Conservation (phyloP, 2,888 invertebrate species). For the Perizoma flavofasciatum region DNA sequence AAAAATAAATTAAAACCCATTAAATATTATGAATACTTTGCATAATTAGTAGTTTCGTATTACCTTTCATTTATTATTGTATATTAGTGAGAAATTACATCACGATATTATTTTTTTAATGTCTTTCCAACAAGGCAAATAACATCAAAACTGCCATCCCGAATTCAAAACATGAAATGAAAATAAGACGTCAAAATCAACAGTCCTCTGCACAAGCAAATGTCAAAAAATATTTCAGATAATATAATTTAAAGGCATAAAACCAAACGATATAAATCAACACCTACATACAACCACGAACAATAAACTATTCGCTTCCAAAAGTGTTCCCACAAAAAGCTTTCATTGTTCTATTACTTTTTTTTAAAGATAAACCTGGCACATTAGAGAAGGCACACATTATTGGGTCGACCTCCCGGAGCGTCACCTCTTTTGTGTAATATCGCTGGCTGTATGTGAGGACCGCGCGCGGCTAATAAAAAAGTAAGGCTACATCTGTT, state of each 20-base stretch:
- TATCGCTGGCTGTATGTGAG: slow-evolving; percentile 16
- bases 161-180: not conserved
- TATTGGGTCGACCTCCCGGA: slow-evolving; percentile 44
- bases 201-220: slow-evolving; percentile 6
- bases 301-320: slow-evolving; percentile 33
- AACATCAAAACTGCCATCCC: not conserved
- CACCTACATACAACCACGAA: slow-evolving; percentile 39
- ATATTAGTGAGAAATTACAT: too few species aligned
- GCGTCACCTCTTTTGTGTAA: slow-evolving; percentile 40
- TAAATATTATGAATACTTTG: too few species aligned
- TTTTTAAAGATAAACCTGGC: slow-evolving; percentile 53
- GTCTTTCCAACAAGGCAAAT: not conserved
- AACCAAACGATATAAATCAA: slow-evolving; percentile 42
- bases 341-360: slow-evolving; percentile 53
- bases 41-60: too few species aligned
- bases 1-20: too few species aligned
- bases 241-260: slow-evolving; percentile 33
- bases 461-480: slow-evolving; percentile 25
- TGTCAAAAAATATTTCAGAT: slow-evolving; percentile 35
- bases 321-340: slow-evolving; percentile 44
- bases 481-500: slow-evolving; percentile 32
- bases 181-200: slow-evolving; percentile 8
- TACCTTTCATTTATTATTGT: too few species aligned
- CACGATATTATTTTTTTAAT: too few species aligned
- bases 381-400: slow-evolving; percentile 42